A percentile compares a stretch with the other conserved stretches of the same genome.
phyloP scores from a whole-genome alignment of 30 jellyfish, hydroid and myxozoan genomes.

The Aurelia aurita region DNA sequence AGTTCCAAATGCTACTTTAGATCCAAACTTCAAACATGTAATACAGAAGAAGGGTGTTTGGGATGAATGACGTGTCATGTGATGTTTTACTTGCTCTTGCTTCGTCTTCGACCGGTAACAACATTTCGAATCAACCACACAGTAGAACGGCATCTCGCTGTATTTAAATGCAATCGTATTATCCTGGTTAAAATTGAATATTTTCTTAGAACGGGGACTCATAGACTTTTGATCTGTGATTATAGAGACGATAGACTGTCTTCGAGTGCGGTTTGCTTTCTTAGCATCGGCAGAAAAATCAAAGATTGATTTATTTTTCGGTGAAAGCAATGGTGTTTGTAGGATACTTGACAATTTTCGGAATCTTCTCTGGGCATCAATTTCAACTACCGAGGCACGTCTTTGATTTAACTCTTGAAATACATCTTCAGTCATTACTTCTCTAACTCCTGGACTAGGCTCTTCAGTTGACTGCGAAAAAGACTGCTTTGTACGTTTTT shows the following conservation, averaged over 20 bases:
- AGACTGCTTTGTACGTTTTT: no score
- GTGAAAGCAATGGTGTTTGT: no score
- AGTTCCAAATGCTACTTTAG: conserved; percentile 17
- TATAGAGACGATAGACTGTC: conserved; percentile 14
- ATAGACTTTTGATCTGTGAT: conserved; percentile 33
- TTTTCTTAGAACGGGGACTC: conserved; percentile 47
- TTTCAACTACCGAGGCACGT: no score
- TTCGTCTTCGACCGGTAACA: conserved; percentile 55
- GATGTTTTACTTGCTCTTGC: conserved; percentile 54
- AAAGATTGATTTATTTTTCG: no score
- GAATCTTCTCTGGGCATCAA: no score
- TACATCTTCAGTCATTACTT: no score
- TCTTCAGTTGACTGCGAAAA: no score
- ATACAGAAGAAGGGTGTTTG: conserved; percentile 38
- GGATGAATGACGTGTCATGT: conserved; percentile 17
- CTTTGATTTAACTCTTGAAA: no score
- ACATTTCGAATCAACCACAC: conserved; percentile 33
- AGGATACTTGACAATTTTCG: no score
- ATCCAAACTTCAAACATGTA: conserved; percentile 23
- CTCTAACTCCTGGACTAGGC: no score
- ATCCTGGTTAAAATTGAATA: neutral
- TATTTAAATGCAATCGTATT: conserved; percentile 41
- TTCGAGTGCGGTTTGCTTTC: conserved; percentile 23
- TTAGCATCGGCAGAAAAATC: no score
- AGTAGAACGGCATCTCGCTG: conserved; percentile 43